A percentile compares a stretch with the other conserved stretches of the same genome.
These are phyloP conservation scores for Crotalus horridus DNA, from an alignment of 2,113 vertebrate species.

Conservation along the genomic window DNA sequence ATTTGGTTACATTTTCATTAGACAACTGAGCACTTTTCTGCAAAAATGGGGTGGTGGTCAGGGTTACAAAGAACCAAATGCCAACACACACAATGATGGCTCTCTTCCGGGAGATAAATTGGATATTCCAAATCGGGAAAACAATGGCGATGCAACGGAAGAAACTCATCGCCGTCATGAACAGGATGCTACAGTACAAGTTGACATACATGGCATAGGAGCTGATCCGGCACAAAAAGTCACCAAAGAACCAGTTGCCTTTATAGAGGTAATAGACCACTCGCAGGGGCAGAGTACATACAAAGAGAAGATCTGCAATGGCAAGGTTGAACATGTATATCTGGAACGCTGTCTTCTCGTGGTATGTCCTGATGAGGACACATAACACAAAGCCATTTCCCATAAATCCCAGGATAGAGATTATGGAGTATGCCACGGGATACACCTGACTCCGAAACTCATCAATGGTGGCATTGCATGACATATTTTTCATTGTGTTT, in stretches of 20 bases:
- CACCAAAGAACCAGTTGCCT: slow-evolving; percentile 83
- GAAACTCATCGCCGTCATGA: slow-evolving; percentile 95
- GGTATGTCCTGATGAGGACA: slow-evolving; percentile 78
- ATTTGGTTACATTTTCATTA: slow-evolving; percentile 81
- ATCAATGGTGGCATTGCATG: slow-evolving; percentile 73
- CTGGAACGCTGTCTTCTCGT: slow-evolving; percentile 82
- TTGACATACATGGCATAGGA: slow-evolving; percentile 92
- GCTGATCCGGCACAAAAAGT: slow-evolving; percentile 85
- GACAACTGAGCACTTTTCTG: slow-evolving; percentile 63
- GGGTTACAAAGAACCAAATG: slow-evolving; percentile 88
- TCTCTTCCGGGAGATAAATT: slow-evolving; percentile 75
- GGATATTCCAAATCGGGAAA: slow-evolving; percentile 85
- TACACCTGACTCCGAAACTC: slow-evolving; percentile 92
- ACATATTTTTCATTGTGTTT: slow-evolving; percentile 16
- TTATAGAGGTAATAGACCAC: slow-evolving; percentile 86
- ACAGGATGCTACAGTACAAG: slow-evolving; percentile 94
- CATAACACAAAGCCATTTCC: slow-evolving; percentile 86
- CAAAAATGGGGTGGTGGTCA: slow-evolving; percentile 83
- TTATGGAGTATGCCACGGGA: slow-evolving; percentile 85
- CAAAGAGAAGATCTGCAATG: slow-evolving; percentile 86
- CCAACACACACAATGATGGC: slow-evolving; percentile 72
- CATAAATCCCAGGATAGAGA: slow-evolving; percentile 81
- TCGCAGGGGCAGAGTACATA: slow-evolving; percentile 86
- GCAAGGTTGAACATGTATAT: slow-evolving; percentile 94
- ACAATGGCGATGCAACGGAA: slow-evolving; percentile 94